Evolutionary conservation across 2,113 vertebrate species (phyloP), one percentile per base, ranked within the genome.

Genomic region (Cygnus buccinator): DNA sequence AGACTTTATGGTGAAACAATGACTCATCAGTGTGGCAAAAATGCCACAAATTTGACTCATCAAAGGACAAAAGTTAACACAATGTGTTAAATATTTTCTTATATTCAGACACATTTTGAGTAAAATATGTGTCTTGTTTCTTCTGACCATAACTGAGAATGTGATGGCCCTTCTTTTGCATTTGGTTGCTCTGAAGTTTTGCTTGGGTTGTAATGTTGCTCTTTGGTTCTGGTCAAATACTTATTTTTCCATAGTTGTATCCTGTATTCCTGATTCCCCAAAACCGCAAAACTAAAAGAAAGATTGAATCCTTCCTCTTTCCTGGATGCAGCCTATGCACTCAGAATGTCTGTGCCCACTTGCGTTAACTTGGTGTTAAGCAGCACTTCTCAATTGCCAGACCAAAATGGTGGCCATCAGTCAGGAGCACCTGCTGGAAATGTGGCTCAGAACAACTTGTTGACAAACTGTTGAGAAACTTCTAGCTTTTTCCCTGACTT

Each of bases 331-430:
- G 28, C 10, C 21, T n/a, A 1, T 33, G 23, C 29, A 62, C 7
- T 70, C 37, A 43, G 11, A 54, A 25, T 0, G 0, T 26, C 3
- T 6, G 31, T 23, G 17, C 5, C 1, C 5, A 1, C 16, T 58
- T 63, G 6, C 15, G 19, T n/a, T 19, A 58, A 22, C 12, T 20
- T 0, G 0, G 5, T 35, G 4, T 37, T 57, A 48, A 59, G 57
- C 21, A 68, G 25, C 1, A 0, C 1, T 58, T 57, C 33, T 50
- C 74, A 5, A 18, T 31, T 52, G 28, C 22, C 82, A 61, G 52
- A 25, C 31, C 8, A 44, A 50, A 12, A 18, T 41, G 5, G 39
- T 23, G 20, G 6, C 31, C 18, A 12, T 67, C 21, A 70, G 11
- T 21, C 26, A 66, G 37, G 37, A 57, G 4, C 9, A n/a, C 26